phyloP scores from a whole-genome alignment of 1,140 invertebrate species.

The Drosophila erecta region DNA sequence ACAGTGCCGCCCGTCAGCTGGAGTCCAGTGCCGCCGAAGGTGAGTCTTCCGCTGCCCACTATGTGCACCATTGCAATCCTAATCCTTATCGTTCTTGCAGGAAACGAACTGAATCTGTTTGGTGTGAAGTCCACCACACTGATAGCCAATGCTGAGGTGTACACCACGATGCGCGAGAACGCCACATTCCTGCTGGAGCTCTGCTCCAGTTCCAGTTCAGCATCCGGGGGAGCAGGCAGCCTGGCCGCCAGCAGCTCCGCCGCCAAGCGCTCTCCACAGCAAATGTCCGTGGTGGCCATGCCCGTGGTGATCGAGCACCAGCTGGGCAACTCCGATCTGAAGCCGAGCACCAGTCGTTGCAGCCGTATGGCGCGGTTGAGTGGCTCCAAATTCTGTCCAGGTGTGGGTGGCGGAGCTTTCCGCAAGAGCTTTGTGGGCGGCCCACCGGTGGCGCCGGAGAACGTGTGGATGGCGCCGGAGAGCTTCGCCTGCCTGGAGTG shows the following conservation, averaged over 20 bases:
- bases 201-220: conserved; percentile 64
- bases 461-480: conserved; percentile 87
- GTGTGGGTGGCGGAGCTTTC: conserved; percentile 28
- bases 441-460: conserved; percentile 82
- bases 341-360: conserved; percentile 81
- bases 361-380: conserved; percentile 73
- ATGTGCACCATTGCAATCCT: neutral
- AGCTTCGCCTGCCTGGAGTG: conserved; percentile 92
- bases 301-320: conserved; percentile 88
- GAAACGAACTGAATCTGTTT: conserved; percentile 75
- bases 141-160: conserved; percentile 82
- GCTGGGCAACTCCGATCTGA: conserved; percentile 64
- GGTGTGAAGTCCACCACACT: conserved; percentile 76
- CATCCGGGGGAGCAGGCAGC: conserved; percentile 1
- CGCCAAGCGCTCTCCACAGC: conserved; percentile 85
- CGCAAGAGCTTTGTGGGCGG: conserved; percentile 74
- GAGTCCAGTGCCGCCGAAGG: conserved; percentile 46
- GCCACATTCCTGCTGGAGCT: conserved; percentile 97
- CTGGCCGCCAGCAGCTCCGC: neutral
- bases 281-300: conserved; percentile 78
- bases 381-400: conserved; percentile 61
- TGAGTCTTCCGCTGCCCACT: neutral
- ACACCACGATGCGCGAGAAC: conserved; percentile 92
- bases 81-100: conserved; percentile 26
- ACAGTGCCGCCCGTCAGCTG: conserved; percentile 46